phyloP scores from a whole-genome alignment of 2,797 vertebrate genomes.

The Melopsittacus undulatus region DNA sequence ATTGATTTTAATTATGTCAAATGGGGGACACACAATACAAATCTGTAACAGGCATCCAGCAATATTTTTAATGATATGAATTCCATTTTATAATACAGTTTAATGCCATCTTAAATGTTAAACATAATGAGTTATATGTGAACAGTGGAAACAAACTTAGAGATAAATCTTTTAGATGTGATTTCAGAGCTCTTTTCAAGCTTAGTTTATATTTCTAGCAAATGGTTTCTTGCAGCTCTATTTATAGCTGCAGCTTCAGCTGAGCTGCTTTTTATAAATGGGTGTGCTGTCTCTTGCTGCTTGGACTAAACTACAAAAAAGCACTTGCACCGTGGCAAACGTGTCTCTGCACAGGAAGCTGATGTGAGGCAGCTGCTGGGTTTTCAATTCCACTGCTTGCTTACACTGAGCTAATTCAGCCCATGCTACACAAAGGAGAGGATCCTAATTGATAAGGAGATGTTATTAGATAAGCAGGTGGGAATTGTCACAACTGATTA shows the following conservation, averaged over 20 bases:
- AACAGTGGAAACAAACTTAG: background rate
- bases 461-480: constrained; percentile 14
- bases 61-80: background rate
- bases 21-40: background rate
- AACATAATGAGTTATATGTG: background rate
- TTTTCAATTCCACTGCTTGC: background rate
- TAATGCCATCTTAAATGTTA: background rate
- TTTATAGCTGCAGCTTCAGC: constrained; percentile 48
- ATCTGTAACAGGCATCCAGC: background rate
- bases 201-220: background rate
- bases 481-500: constrained; percentile 6
- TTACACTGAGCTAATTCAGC: background rate
- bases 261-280: constrained; percentile 35
- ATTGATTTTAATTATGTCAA: background rate
- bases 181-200: background rate
- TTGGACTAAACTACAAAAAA: constrained; percentile 5
- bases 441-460: background rate
- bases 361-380: constrained; percentile 7
- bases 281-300: background rate
- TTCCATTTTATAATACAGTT: background rate
- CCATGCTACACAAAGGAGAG: background rate
- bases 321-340: background rate
- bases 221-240: background rate
- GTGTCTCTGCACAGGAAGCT: background rate
- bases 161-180: background rate